A percentile compares a stretch with the other conserved stretches of the same genome.
Evolutionary conservation across 2,888 invertebrate species (phyloP).

Genomic region (Acronicta leporina): DNA sequence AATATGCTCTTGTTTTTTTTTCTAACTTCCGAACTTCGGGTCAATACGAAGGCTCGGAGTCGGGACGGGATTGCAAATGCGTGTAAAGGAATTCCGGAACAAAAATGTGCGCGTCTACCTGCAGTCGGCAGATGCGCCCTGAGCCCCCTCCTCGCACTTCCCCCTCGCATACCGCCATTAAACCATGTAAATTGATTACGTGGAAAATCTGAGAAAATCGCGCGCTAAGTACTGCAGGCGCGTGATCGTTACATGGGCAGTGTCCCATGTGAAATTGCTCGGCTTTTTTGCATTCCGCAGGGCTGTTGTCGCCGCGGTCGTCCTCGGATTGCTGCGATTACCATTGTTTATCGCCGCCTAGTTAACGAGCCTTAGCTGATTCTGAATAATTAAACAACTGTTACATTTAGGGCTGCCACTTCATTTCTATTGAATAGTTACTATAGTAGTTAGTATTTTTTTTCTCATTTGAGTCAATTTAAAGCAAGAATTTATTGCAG

Average conservation of each 20-base stretch:
- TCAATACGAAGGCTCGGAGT: constrained; percentile 51
- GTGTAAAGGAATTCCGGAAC: constrained; percentile 85
- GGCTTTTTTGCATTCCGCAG: constrained; percentile 76
- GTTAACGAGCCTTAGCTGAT: constrained; percentile 59
- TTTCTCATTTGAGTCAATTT: too few relatives aligned
- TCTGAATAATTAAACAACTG: constrained; percentile 57
- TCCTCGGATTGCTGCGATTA: constrained; percentile 71
- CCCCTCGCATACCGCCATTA: constrained; percentile 70
- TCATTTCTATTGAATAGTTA: too few relatives aligned
- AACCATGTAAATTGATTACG: constrained; percentile 84
- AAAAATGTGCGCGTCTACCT: constrained; percentile 84
- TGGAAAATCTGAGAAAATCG: constrained; percentile 86
- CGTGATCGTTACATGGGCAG: constrained; percentile 70
- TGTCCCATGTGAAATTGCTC: constrained; percentile 72
- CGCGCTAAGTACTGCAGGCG: constrained; percentile 72
- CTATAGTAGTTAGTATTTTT: too few relatives aligned
- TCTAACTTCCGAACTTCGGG: constrained; percentile 56
- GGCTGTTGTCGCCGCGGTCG: constrained; percentile 66
- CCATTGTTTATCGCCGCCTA: constrained; percentile 71
- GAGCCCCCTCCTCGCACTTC: constrained; percentile 52
- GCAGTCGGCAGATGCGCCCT: constrained; percentile 73
- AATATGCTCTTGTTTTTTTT: constrained; percentile 40
- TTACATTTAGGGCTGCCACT: constrained; percentile 43
- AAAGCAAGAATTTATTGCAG: background rate
- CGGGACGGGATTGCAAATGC: constrained; percentile 85